phyloP scores from a whole-genome alignment of 2,797 vertebrate species.

The Taeniopygia guttata region DNA sequence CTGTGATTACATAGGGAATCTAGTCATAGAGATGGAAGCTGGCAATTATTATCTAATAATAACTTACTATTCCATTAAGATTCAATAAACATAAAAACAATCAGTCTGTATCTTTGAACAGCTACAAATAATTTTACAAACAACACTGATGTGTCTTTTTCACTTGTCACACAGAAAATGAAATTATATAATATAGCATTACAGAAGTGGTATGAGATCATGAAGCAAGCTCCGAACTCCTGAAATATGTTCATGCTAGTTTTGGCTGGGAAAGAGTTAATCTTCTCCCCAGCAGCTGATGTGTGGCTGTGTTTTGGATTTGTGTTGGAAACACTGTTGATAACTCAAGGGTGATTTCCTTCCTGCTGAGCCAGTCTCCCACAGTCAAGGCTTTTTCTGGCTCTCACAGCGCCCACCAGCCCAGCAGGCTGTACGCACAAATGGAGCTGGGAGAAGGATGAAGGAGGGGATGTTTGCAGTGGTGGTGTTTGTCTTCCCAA shows the following conservation, averaged over 20 bases:
- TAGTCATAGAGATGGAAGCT: constrained; percentile 80
- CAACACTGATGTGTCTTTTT: not conserved
- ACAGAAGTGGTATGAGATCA: not conserved
- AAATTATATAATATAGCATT: not conserved
- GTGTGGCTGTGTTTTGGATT: not conserved
- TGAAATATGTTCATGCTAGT: not conserved
- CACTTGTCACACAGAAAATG: not conserved
- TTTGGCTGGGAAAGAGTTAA: not conserved
- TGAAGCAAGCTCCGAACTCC: not conserved
- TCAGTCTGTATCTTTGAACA: constrained; percentile 13
- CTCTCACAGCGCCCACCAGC: not conserved
- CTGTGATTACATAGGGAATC: constrained; percentile 74
- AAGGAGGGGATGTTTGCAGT: not conserved
- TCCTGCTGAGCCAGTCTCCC: not conserved
- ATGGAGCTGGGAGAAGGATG: accelerated
- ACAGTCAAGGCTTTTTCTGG: not conserved
- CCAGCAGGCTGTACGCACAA: accelerated
- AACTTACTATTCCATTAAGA: constrained; percentile 80
- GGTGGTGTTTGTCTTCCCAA: not conserved
- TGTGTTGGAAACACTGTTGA: not conserved
- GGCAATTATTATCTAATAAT: constrained; percentile 83
- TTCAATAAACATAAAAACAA: constrained; percentile 40
- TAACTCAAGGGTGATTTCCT: not conserved
- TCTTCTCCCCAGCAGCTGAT: not conserved
- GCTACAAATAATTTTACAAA: not conserved